Conservation (phyloP, 2,888 invertebrate genomes). For the Limnephilus marmoratus region DNA sequence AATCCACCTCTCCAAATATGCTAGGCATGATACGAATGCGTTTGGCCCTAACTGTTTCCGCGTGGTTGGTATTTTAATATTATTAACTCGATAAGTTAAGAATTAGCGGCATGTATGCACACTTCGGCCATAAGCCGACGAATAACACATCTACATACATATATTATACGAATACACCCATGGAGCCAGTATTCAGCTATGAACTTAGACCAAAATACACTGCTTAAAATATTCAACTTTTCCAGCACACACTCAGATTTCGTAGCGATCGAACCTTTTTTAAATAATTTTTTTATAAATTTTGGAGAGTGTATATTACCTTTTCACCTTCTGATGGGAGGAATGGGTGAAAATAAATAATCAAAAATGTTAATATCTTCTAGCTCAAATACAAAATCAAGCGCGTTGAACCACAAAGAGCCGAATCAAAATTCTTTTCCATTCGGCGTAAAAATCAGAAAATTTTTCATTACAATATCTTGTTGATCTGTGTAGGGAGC, state of each 20-base stretch:
- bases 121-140: no score
- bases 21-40: no score
- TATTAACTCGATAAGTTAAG: no score
- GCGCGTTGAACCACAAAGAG: neutral
- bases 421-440: neutral
- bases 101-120: no score
- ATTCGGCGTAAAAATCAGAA: neutral
- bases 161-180: neutral
- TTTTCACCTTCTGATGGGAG: neutral
- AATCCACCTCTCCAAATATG: no score
- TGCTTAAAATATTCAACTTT: neutral
- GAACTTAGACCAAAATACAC: neutral
- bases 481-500: constrained; percentile 7
- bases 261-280: neutral
- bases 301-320: neutral
- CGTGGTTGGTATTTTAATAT: no score
- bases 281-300: no score
- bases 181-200: neutral
- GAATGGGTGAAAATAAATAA: no score
- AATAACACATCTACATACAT: neutral
- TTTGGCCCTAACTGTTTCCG: no score
- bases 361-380: neutral
- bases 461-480: constrained; percentile 39
- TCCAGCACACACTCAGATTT: neutral
- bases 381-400: neutral